These are phyloP conservation scores for Tetranychus truncatus DNA, from an alignment of 2,888 invertebrate genomes.

Conservation along the genomic window DNA sequence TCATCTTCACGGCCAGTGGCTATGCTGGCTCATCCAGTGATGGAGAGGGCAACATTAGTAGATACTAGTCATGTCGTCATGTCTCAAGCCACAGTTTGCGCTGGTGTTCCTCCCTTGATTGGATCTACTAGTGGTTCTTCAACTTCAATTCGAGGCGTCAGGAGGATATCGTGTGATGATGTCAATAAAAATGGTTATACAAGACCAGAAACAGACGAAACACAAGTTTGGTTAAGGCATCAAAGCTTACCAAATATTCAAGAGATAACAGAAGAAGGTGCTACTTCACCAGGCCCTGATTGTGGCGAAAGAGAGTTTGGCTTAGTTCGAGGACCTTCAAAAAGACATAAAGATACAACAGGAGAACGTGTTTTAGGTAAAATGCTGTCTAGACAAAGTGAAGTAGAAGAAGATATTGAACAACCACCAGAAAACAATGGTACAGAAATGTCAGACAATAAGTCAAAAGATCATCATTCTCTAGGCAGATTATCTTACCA, in stretches of 20 bases:
- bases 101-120: not conserved
- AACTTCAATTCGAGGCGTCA: not conserved
- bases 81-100: not conserved
- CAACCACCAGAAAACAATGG: not conserved
- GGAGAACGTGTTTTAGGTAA: too few relatives aligned
- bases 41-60: not conserved
- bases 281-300: not conserved
- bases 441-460: not conserved
- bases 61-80: not conserved
- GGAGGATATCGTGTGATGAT: not conserved
- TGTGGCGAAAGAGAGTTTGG: not conserved
- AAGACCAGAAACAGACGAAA: not conserved
- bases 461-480: not conserved
- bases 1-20: not conserved
- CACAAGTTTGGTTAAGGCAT: conserved; percentile 19
- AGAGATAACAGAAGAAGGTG: conserved; percentile 15
- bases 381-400: not conserved
- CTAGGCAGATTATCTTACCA: not conserved
- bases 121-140: not conserved
- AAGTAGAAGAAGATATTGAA: not conserved
- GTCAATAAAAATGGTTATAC: not conserved
- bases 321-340: conserved; percentile 3
- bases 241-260: conserved; percentile 20
- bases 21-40: not conserved
- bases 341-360: not conserved